phyloP scores from a whole-genome alignment of 2,888 invertebrate species.

The Ichneumon xanthorius region DNA sequence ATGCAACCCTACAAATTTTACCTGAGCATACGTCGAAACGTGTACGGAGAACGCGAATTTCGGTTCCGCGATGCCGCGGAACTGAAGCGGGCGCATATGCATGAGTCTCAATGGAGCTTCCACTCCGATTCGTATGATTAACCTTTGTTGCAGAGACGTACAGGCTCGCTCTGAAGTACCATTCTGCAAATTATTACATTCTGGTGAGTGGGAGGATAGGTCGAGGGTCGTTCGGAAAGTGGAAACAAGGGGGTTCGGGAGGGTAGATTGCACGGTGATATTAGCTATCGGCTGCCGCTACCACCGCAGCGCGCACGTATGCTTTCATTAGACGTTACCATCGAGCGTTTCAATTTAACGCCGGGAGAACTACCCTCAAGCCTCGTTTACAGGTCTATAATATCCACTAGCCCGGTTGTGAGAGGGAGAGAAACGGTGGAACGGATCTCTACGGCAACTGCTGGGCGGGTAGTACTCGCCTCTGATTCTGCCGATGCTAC shows the following conservation, averaged over 20 bases:
- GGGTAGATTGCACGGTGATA: conserved; percentile 72
- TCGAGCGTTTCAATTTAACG: conserved; percentile 84
- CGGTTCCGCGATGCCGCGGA: not conserved
- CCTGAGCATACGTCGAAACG: not conserved
- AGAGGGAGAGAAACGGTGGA: not conserved
- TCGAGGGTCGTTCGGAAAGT: conserved; percentile 55
- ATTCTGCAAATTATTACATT: conserved; percentile 82
- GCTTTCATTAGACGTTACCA: conserved; percentile 84
- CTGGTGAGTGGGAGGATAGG: conserved; percentile 71
- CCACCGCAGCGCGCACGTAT: conserved; percentile 75
- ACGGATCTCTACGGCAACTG: not conserved
- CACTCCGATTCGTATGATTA: conserved; percentile 51
- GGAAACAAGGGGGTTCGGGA: conserved; percentile 31
- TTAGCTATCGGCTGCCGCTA: conserved; percentile 72
- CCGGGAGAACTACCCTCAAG: conserved; percentile 79
- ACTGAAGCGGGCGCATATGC: not conserved
- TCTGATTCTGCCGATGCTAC: conserved; percentile 46
- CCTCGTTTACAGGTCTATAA: conserved; percentile 84
- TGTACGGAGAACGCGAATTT: not conserved
- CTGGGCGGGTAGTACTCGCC: conserved; percentile 61
- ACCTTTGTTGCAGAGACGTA: conserved; percentile 63
- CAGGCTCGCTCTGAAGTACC: conserved; percentile 51
- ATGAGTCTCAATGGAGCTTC: conserved; percentile 26
- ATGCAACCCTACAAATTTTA: not conserved
- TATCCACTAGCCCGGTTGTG: conserved; percentile 74